Conservation (phyloP, 2,113 vertebrate genomes). For the Platichthys stellatus region DNA sequence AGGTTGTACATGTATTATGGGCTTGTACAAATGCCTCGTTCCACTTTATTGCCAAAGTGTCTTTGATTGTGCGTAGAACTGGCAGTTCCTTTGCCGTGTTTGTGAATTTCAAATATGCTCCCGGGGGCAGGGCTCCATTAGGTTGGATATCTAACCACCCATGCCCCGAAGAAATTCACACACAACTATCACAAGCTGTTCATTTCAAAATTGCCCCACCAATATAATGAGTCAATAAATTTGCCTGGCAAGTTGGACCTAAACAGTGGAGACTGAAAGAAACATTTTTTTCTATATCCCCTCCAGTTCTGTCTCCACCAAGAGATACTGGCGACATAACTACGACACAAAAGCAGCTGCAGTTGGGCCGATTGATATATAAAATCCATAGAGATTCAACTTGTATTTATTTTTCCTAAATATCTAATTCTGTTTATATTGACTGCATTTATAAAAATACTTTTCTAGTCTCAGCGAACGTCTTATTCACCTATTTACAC, state of each 20-base stretch:
- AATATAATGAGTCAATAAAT: slow-evolving; percentile 43
- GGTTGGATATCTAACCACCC: slow-evolving; percentile 53
- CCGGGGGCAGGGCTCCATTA: slow-evolving; percentile 43
- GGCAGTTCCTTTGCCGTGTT: slow-evolving; percentile 43
- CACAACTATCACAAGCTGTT: slow-evolving; percentile 59
- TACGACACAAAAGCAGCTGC: no score
- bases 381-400: neutral
- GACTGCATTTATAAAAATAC: no score
- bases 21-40: slow-evolving; percentile 46
- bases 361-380: no score
- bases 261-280: neutral
- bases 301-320: neutral
- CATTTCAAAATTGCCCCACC: slow-evolving; percentile 29
- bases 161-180: slow-evolving; percentile 36
- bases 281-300: neutral
- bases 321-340: neutral
- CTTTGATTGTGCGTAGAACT: slow-evolving; percentile 47
- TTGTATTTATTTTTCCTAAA: neutral
- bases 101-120: slow-evolving; percentile 56
- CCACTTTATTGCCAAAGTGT: slow-evolving; percentile 37
- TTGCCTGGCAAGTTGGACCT: slow-evolving; percentile 30
- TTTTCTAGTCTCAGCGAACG: no score
- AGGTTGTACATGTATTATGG: slow-evolving; percentile 47
- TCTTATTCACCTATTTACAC: no score
- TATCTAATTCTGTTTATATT: neutral